phyloP scores from a whole-genome alignment of 2,113 vertebrate genomes.

The Pipa parva region DNA sequence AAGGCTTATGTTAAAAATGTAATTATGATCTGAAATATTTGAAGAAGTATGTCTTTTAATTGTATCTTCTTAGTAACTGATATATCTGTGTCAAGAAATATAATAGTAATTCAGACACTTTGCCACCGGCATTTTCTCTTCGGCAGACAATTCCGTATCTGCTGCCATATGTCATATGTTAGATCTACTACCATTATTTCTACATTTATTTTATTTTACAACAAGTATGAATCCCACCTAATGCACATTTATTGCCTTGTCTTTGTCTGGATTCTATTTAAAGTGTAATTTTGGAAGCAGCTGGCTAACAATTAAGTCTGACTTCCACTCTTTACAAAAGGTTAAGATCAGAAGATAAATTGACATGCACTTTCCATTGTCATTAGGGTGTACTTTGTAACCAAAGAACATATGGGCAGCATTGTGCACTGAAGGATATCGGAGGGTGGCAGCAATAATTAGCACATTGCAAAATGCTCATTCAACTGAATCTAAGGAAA shows the following conservation, averaged over 20 bases:
- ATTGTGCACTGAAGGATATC: constrained; percentile 53
- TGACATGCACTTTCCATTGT: constrained; percentile 68
- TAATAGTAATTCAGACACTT: too few species aligned
- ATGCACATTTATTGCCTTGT: neutral
- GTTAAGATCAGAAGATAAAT: constrained; percentile 70
- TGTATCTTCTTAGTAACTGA: too few species aligned
- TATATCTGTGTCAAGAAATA: neutral
- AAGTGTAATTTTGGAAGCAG: constrained; percentile 10
- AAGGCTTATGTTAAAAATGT: too few species aligned
- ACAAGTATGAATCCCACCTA: too few species aligned
- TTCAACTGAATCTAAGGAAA: constrained; percentile 54
- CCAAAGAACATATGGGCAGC: constrained; percentile 61
- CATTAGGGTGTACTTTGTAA: constrained; percentile 69
- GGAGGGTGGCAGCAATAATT: constrained; percentile 66
- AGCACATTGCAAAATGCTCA: constrained; percentile 67
- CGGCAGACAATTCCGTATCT: too few species aligned
- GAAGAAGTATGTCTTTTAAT: too few species aligned
- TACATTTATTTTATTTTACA: too few species aligned
- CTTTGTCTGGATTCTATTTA: neutral
- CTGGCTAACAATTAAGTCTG: constrained; percentile 38
- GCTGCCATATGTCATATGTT: too few species aligned
- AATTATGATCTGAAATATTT: too few species aligned
- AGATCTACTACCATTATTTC: too few species aligned
- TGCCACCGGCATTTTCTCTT: too few species aligned
- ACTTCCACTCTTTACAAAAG: constrained; percentile 50